These are phyloP conservation scores for Vulpes ferrilata DNA, from an alignment of 2,113 vertebrate species.

Conservation along the genomic window DNA sequence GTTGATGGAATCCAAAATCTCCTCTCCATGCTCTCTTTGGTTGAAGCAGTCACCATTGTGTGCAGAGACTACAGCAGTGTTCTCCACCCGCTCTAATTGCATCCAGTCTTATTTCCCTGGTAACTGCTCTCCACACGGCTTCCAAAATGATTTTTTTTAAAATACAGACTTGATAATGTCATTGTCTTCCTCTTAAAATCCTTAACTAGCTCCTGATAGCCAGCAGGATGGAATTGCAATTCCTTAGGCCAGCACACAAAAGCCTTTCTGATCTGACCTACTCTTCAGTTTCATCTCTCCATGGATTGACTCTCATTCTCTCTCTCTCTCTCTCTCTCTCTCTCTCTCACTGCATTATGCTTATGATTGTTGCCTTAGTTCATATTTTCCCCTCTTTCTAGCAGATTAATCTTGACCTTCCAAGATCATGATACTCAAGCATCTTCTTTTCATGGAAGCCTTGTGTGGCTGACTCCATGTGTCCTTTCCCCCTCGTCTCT, in stretches of 20 bases:
- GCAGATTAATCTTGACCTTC: not conserved
- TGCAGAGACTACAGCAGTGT: accelerated
- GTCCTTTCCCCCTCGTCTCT: not conserved
- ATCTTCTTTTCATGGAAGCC: not conserved
- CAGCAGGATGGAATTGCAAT: not conserved
- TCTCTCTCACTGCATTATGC: not conserved
- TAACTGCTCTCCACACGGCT: not conserved
- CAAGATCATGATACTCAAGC: not conserved
- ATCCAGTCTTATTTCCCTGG: not conserved
- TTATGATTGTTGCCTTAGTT: not conserved
- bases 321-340: not conserved
- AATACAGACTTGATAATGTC: not conserved
- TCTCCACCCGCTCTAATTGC: not conserved
- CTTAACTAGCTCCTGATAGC: not conserved
- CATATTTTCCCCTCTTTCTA: not conserved
- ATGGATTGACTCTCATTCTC: not conserved
- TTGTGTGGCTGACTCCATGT: not conserved
- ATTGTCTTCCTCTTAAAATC: not conserved
- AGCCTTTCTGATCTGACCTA: not conserved
- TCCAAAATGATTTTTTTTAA: not conserved
- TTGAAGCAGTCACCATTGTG: not conserved
- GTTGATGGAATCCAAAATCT: not conserved
- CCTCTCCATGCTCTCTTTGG: not conserved
- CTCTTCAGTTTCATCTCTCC: not conserved
- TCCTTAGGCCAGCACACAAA: not conserved